Evolutionary conservation across 2,113 vertebrate species (phyloP).

Genomic region (Pavo muticus): DNA sequence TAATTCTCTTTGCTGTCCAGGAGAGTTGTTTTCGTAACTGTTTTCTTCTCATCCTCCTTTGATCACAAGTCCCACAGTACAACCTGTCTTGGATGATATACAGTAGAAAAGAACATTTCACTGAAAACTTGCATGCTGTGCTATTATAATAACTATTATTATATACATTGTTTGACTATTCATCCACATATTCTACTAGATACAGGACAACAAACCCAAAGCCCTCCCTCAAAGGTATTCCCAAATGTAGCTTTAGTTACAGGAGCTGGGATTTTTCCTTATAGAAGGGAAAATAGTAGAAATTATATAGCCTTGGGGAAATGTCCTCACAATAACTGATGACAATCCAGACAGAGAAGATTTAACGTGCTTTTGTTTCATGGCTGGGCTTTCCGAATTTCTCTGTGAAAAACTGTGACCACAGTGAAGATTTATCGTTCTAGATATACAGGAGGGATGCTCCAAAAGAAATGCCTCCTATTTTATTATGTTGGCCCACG

Average conservation of each 20-base stretch:
- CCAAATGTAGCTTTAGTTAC: neutral
- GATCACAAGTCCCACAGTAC: neutral
- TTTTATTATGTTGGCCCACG: neutral
- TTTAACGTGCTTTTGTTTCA: neutral
- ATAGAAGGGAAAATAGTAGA: neutral
- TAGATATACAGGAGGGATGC: neutral
- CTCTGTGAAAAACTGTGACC: neutral
- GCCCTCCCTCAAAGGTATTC: neutral
- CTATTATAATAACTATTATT: neutral
- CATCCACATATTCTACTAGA: neutral
- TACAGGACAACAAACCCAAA: neutral
- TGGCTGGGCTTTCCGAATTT: neutral
- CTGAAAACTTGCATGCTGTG: neutral
- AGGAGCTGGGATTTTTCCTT: neutral
- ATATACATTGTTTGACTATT: neutral
- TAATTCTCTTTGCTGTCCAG: neutral
- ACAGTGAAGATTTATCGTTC: neutral
- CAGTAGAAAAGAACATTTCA: slow-evolving; percentile 9
- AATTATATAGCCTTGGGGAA: neutral
- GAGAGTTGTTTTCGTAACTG: neutral
- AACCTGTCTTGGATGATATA: neutral
- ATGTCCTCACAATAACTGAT: neutral
- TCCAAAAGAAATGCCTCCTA: neutral
- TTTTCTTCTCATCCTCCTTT: neutral
- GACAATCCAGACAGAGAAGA: neutral